Evolutionary conservation across 2,113 vertebrate species (phyloP).

Genomic region (Globicephala melas): DNA sequence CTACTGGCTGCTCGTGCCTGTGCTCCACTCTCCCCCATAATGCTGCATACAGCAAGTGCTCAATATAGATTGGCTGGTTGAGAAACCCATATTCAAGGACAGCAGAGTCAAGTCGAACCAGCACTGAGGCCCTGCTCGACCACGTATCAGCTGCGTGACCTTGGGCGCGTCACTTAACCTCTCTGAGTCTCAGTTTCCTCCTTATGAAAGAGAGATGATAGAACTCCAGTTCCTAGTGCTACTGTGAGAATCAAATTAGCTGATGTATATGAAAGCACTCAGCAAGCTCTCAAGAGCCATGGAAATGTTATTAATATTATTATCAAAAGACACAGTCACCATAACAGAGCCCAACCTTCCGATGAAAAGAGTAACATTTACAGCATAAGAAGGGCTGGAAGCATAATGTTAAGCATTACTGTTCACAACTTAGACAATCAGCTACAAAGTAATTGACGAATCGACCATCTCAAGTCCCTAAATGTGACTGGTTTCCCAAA

Average conservation of each 20-base stretch:
- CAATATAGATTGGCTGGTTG: neutral
- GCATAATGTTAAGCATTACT: neutral
- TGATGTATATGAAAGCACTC: neutral
- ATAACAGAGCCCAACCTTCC: neutral
- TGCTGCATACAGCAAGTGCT: neutral
- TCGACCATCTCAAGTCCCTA: neutral
- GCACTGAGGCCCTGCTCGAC: neutral
- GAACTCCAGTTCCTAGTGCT: neutral
- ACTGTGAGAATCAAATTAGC: neutral
- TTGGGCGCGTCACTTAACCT: too few relatives aligned
- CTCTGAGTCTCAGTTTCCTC: neutral
- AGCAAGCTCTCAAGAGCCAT: neutral
- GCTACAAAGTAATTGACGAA: neutral
- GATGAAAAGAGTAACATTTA: accelerated
- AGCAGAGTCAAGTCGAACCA: neutral
- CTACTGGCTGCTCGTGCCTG: accelerated
- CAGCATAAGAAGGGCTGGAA: accelerated
- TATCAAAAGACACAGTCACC: neutral
- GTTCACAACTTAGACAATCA: neutral
- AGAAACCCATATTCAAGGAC: neutral
- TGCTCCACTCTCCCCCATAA: neutral
- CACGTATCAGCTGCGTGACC: neutral
- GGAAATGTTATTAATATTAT: neutral
- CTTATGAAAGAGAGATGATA: neutral
- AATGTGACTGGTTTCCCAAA: too few relatives aligned